phyloP scores from a whole-genome alignment of 2,888 invertebrate genomes.

The Spicauda simplicius region DNA sequence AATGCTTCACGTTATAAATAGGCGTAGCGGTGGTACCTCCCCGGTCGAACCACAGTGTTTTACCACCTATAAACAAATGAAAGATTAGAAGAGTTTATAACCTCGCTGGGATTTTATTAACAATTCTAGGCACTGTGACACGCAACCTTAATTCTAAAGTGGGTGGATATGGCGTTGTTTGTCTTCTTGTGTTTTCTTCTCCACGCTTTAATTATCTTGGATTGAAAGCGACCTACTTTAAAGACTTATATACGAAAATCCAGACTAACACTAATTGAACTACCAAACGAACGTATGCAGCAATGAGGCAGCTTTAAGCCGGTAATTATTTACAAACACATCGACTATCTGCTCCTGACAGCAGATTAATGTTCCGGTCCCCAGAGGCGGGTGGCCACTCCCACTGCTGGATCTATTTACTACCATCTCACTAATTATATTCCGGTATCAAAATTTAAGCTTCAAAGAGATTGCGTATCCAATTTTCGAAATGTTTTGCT shows the following conservation, averaged over 20 bases:
- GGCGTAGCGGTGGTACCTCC: too few species aligned
- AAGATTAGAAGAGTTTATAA: too few species aligned
- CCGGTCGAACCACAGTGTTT: too few species aligned
- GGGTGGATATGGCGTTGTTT: too few species aligned
- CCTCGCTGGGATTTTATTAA: too few species aligned
- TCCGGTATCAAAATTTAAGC: not conserved
- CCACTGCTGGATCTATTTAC: slow-evolving; percentile 22
- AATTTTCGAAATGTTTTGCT: not conserved
- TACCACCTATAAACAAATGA: too few species aligned
- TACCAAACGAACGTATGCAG: slow-evolving; percentile 1
- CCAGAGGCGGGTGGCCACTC: slow-evolving; percentile 14
- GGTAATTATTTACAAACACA: slow-evolving; percentile 33
- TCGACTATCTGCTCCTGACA: slow-evolving; percentile 25
- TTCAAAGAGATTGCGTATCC: not conserved
- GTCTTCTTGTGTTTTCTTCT: too few species aligned
- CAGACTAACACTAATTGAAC: not conserved
- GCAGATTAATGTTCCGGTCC: slow-evolving; percentile 19
- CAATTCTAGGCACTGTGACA: too few species aligned
- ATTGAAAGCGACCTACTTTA: not conserved
- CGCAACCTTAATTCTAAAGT: too few species aligned
- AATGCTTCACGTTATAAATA: too few species aligned
- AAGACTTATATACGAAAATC: not conserved
- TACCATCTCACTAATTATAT: slow-evolving; percentile 2
- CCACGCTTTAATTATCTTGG: too few species aligned
- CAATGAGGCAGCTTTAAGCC: slow-evolving; percentile 14